Evolutionary conservation across 2,113 vertebrate species (phyloP).

Genomic region (Mobula birostris): DNA sequence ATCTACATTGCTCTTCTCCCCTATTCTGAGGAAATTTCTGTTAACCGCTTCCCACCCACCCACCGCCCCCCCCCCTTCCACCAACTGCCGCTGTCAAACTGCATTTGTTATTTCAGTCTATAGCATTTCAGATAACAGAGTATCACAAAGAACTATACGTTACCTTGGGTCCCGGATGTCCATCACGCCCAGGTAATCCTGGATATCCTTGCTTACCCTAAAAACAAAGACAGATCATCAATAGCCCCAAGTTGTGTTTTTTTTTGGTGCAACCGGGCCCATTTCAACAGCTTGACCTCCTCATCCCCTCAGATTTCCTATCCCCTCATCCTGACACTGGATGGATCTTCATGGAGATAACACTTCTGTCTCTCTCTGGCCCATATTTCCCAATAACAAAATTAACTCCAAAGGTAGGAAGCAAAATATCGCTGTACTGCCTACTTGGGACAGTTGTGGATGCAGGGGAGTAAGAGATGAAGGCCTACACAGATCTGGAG

Average conservation of each 20-base stretch:
- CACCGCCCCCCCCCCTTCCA: no score
- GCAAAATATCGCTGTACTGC: no score
- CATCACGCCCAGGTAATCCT: constrained; percentile 50
- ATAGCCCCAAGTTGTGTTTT: neutral
- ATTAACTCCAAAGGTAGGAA: no score
- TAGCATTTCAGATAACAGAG: neutral
- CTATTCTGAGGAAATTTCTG: neutral
- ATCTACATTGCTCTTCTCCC: neutral
- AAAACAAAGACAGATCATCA: neutral
- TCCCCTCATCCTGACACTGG: neutral
- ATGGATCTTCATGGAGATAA: neutral
- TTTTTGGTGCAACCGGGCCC: neutral
- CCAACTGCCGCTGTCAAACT: no score
- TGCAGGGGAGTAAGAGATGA: neutral
- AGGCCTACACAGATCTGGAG: neutral
- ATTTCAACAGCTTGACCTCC: no score
- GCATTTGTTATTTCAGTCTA: neutral
- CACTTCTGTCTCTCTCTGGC: no score
- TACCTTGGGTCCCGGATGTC: constrained; percentile 52
- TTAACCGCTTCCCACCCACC: neutral
- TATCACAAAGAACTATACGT: neutral
- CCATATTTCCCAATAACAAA: no score
- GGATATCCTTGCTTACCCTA: constrained; percentile 57
- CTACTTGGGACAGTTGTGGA: neutral
- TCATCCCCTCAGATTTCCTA: neutral